Base-by-base conservation (phyloP, 2,797 vertebrate genomes). In the Sebastes matsubarae region DNA sequence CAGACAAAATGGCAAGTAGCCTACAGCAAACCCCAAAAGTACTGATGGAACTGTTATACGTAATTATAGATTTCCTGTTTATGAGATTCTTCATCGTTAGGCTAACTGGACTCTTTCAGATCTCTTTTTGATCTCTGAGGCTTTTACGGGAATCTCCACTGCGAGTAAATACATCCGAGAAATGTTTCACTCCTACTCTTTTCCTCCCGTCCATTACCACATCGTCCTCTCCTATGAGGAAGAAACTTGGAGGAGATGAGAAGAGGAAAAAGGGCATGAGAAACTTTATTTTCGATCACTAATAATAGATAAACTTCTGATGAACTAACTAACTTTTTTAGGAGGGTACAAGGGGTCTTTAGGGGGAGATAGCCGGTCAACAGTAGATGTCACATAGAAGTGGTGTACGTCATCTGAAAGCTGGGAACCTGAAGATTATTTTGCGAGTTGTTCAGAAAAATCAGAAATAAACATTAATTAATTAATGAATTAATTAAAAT, bases 61-160 rank as follows among this genome's bases (percentile, higher is more conserved):
- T 61, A 38, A 77, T 57, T 30, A 27, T 0, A 22, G 25, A 36
- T 77, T 80, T 82, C 81, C 79, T 84, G 89, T 87, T 80, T 78
- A 46, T 67, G 8, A 36, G 2, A 81, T 30, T 61, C 7, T 38
- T 55, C 14, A 13, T 12, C 0, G 7, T 0, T n/a, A 7, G 2
- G 2, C 2, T 16, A 63, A 4, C 25, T 52, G 2, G 32, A 52
- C n/a, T 20, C 10, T 1, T 25, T 22, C 2, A 68, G 20, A 52
- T 30, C 42, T 67, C 5, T 30, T 32, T 75, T 63, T 66, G 5
- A 20, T 61, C 22, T 67, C 25, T 34, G 22, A 22, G 50, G 61
- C 11, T 55, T 65, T 72, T 10, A 18, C 2, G 0, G 55, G 66
- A 79, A 84, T n/a, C 13, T 69, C 66, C 18, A 7, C 24, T 22